Conservation (phyloP, 2,888 invertebrate species). For the Neelides folsomi region DNA sequence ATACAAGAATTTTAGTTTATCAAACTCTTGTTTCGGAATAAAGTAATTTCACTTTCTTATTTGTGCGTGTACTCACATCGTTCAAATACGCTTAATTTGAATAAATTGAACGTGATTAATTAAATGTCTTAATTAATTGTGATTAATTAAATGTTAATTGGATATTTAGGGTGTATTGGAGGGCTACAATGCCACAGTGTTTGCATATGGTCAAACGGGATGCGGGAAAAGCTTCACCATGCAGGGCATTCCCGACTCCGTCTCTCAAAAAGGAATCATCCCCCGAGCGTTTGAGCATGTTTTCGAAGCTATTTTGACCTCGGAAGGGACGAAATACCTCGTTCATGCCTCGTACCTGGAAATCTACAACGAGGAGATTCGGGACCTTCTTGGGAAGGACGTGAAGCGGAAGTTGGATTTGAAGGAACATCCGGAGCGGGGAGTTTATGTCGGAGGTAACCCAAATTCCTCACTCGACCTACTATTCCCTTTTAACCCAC, state of each 20-base stretch:
- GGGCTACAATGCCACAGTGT: conserved; percentile 84
- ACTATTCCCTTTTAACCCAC: too few relatives aligned
- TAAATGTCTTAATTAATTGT: too few relatives aligned
- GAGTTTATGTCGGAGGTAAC: conserved; percentile 51
- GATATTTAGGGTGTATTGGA: conserved; percentile 59
- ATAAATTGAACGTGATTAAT: too few relatives aligned
- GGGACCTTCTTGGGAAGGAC: conserved; percentile 52
- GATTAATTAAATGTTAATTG: background rate
- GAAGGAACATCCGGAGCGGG: conserved; percentile 52
- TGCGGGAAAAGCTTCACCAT: conserved; percentile 84
- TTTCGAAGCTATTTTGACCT: conserved; percentile 67
- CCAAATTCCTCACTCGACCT: background rate
- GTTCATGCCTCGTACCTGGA: conserved; percentile 68
- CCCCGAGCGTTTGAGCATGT: conserved; percentile 74
- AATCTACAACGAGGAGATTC: conserved; percentile 70
- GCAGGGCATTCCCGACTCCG: conserved; percentile 53
- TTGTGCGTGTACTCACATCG: too few relatives aligned
- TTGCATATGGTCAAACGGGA: conserved; percentile 86
- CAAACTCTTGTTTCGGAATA: too few relatives aligned
- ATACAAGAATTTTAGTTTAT: too few relatives aligned
- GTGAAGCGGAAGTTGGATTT: conserved; percentile 48
- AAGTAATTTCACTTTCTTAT: too few relatives aligned
- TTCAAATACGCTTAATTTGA: too few relatives aligned
- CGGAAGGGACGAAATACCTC: conserved; percentile 54
- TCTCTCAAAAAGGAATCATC: conserved; percentile 50